Base-by-base conservation (phyloP, 1,140 invertebrate genomes). In the Drosophila teissieri region DNA sequence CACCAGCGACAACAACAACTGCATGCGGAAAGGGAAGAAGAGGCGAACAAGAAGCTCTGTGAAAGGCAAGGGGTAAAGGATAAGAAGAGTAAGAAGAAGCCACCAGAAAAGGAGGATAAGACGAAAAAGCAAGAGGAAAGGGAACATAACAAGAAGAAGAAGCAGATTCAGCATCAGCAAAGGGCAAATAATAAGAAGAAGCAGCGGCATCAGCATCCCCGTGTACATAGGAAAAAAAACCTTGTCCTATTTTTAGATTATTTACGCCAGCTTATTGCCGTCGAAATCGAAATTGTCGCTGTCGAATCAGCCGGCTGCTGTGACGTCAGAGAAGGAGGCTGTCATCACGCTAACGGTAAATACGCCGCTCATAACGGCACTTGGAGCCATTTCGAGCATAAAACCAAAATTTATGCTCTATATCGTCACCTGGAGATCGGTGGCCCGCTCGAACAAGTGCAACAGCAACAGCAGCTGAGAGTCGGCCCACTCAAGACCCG, bases 341-440 rank as follows among this genome's bases (percentile, higher is more conserved):
- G 49, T 27, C 12, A 52, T 69, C 80, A 82, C 79, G 80, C 73
- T 62, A 57, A 44, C 79, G 62, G 54, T 64, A 31, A 81, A 70
- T 74, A 81, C 76, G 78, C 75, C 61, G 65, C 65, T 55, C 78
- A 90, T 62, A 51, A 88, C 80, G 80, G 70, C 51, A 84, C 67
- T 84, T 84, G 12, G 48, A 31, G 78, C 80, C 67, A 79, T 85
- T 91, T 91, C 76, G 73, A 78, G 70, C 75, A 91, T 82, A 91
- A 82, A 88, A 88, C 83, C 74, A 74, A 91, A 90, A 88, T 91
- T 78, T 91, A 91, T 91, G 86, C 90, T 73, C 80, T 91, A 79
- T 89, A 91, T 81, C 74, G 85, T 85, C 85, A 90, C 84, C 64
- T 89, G 77, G 57, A 74, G 84, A 84, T 79, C 78, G 62, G 84